Percentiles rank a stretch among this genome's conserved stretches.
Conservation (phyloP, 2,113 vertebrate species). For the Brienomyrus longianalis region DNA sequence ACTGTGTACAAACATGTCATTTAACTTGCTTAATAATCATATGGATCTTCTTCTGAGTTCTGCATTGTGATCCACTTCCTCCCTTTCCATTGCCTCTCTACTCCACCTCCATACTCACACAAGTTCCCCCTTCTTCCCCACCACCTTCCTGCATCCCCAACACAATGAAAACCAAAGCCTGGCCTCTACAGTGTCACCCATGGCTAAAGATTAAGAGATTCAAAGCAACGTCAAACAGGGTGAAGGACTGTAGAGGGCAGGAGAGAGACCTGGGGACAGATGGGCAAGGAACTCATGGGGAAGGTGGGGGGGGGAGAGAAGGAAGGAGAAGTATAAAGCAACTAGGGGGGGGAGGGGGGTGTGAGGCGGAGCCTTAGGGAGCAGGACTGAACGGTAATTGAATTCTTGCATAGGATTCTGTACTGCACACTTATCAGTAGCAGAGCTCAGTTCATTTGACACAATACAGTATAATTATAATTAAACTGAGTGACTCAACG, state of each 20-base stretch:
- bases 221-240: conserved; percentile 10
- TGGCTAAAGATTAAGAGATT: background rate
- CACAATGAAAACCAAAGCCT: background rate
- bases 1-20: background rate
- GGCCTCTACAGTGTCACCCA: background rate
- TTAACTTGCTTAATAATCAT: background rate
- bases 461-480: conserved; percentile 9
- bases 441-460: conserved; percentile 10
- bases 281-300: conserved; percentile 45
- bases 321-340: conserved; percentile 34
- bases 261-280: conserved; percentile 44
- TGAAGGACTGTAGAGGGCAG: conserved; percentile 38
- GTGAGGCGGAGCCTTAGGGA: conserved; percentile 29
- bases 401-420: conserved; percentile 31
- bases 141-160: background rate
- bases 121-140: background rate
- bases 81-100: background rate
- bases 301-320: conserved; percentile 16
- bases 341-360: conserved; percentile 14
- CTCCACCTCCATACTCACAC: background rate
- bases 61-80: background rate
- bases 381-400: conserved; percentile 35
- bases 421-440: background rate
- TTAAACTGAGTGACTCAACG: background rate
- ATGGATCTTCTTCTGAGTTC: background rate